These are phyloP conservation scores for Rhinopithecus roxellana DNA, from an alignment of 2,113 vertebrate genomes.

Conservation along the genomic window DNA sequence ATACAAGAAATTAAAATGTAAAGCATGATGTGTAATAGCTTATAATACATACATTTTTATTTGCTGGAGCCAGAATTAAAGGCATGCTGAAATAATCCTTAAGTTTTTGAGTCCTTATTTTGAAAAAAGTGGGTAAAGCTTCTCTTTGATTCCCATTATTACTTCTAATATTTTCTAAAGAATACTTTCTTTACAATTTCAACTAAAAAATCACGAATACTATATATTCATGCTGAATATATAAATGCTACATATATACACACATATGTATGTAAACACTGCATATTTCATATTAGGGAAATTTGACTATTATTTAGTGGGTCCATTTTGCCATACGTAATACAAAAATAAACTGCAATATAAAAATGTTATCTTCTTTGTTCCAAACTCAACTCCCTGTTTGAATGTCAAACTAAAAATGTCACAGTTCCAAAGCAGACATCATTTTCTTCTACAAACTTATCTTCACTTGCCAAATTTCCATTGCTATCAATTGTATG, in stretches of 20 bases:
- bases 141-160: background rate
- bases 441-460: constrained; percentile 2
- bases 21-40: background rate
- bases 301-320: background rate
- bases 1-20: constrained; percentile 22
- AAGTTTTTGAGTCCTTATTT: constrained; percentile 24
- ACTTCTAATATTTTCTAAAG: background rate
- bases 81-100: background rate
- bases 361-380: background rate
- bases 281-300: constrained; percentile 32
- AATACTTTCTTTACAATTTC: background rate
- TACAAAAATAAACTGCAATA: background rate
- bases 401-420: background rate
- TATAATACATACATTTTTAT: background rate
- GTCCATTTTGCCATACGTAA: background rate
- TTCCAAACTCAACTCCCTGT: background rate
- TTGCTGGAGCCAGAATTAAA: constrained; percentile 22
- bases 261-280: background rate
- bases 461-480: background rate
- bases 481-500: background rate
- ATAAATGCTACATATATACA: too few species aligned
- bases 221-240: background rate
- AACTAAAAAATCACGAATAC: background rate
- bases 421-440: background rate
- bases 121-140: background rate